Percentiles rank a stretch among this genome's conserved stretches.
These are phyloP conservation scores for Aphidoletes aphidimyza DNA, from an alignment of 2,888 invertebrate genomes.

Conservation along the genomic window DNA sequence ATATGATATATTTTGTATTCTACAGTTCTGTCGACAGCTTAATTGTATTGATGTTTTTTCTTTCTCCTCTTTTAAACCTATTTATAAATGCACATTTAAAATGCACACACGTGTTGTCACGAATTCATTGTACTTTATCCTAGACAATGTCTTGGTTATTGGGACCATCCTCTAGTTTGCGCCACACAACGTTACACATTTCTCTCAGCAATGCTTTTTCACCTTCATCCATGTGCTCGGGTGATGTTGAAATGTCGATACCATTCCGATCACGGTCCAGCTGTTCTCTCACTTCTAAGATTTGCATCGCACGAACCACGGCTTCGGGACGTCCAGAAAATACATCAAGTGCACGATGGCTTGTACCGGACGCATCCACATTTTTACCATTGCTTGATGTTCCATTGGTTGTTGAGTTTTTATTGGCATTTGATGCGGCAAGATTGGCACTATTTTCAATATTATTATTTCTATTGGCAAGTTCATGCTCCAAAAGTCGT, in stretches of 20 bases:
- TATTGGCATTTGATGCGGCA: constrained; percentile 15
- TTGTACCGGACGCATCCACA: too few species aligned
- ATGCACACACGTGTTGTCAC: not conserved
- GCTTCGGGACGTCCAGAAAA: constrained; percentile 85
- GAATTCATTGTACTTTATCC: not conserved
- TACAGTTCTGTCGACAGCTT: not conserved
- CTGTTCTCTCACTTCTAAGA: constrained; percentile 89
- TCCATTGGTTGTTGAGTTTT: constrained; percentile 38
- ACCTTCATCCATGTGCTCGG: constrained; percentile 80
- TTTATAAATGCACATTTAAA: too few species aligned
- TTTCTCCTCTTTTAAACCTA: too few species aligned
- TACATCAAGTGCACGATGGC: constrained; percentile 63
- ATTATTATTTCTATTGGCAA: constrained; percentile 66
- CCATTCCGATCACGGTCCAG: constrained; percentile 77
- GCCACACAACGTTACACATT: constrained; percentile 96
- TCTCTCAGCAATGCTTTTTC: constrained; percentile 93
- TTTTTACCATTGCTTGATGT: not conserved
- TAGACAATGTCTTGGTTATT: constrained; percentile 65
- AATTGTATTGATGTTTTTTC: not conserved
- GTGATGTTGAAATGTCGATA: constrained; percentile 55
- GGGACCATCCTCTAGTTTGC: constrained; percentile 88
- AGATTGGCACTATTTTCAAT: constrained; percentile 32
- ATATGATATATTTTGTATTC: not conserved
- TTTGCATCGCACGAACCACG: constrained; percentile 91
- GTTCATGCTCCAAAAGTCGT: constrained; percentile 82